Evolutionary conservation across 2,797 vertebrate species (phyloP).

Genomic region (Poecile montanus): DNA sequence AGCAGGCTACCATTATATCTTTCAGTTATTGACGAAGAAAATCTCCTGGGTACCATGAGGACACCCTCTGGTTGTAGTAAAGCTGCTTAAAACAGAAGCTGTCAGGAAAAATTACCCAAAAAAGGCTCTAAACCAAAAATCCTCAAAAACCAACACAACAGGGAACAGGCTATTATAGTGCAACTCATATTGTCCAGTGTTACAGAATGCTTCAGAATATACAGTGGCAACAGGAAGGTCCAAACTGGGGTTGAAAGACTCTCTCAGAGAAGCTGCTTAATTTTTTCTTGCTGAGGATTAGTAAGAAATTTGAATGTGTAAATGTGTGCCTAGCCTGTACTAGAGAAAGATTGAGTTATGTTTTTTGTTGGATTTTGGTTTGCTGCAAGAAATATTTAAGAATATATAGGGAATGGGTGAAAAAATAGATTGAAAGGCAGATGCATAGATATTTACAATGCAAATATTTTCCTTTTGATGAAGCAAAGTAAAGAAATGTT

Average conservation of each 20-base stretch:
- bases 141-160: neutral
- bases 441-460: neutral
- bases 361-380: neutral
- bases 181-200: neutral
- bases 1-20: constrained; percentile 17
- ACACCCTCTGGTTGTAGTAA: neutral
- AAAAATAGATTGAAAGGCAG: neutral
- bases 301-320: neutral
- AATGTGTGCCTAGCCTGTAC: rapidly evolving
- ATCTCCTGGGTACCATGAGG: neutral
- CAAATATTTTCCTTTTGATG: neutral
- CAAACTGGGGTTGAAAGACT: neutral
- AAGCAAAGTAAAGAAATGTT: neutral
- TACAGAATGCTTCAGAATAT: neutral
- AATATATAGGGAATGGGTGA: neutral
- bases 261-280: neutral
- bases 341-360: neutral
- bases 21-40: constrained; percentile 24
- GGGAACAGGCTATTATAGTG: neutral
- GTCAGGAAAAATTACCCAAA: neutral
- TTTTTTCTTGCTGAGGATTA: neutral
- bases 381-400: neutral
- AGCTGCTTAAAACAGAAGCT: constrained; percentile 19
- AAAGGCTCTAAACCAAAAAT: neutral
- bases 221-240: neutral